Conservation (phyloP, 2,888 invertebrate genomes). For the Nebria brevicollis region DNA sequence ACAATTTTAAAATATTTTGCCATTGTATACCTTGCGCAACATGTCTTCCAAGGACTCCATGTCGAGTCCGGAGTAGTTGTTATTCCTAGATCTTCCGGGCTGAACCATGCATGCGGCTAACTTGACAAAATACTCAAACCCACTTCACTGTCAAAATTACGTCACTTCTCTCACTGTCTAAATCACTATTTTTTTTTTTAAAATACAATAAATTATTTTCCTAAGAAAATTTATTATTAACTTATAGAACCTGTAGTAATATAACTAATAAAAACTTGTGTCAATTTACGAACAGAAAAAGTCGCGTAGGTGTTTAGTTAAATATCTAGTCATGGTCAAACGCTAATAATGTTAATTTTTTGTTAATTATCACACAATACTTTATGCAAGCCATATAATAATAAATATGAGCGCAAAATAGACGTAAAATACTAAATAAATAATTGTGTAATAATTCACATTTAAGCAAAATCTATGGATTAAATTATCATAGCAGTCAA, state of each 20-base stretch:
- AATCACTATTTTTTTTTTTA: neutral
- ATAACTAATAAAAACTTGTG: neutral
- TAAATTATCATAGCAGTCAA: too few species aligned
- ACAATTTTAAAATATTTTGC: too few species aligned
- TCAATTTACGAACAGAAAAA: neutral
- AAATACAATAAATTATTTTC: neutral
- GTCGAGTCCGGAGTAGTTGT: slow-evolving; percentile 71
- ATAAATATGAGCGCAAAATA: too few species aligned
- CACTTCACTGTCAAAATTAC: slow-evolving; percentile 52
- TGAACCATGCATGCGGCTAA: slow-evolving; percentile 57
- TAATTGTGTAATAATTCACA: too few species aligned
- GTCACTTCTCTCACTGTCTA: slow-evolving; percentile 48
- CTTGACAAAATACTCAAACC: slow-evolving; percentile 50
- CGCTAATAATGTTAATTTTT: neutral
- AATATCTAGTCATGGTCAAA: neutral
- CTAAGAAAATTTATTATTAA: neutral
- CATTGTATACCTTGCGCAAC: slow-evolving; percentile 75
- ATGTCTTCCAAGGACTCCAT: slow-evolving; percentile 83
- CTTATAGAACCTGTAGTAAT: neutral
- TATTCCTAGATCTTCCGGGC: slow-evolving; percentile 62
- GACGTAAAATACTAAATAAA: too few species aligned
- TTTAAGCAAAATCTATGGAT: too few species aligned
- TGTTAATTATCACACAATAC: neutral
- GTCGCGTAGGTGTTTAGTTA: neutral
- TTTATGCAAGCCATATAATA: neutral